Conservation (phyloP, 2,113 vertebrate genomes). For the Entelurus aequoreus region DNA sequence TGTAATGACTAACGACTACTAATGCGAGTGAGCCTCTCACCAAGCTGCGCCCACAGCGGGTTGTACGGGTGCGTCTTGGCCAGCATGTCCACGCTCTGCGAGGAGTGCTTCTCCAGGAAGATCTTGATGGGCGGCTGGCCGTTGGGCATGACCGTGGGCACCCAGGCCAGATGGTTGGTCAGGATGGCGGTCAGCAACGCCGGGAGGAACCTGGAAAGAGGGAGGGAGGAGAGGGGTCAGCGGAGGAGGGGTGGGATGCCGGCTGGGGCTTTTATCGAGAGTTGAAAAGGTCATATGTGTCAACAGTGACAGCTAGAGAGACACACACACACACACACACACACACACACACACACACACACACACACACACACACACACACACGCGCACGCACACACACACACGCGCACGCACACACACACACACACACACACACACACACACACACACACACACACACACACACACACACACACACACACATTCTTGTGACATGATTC, state of each 20-base stretch:
- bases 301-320: background rate
- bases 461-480: background rate
- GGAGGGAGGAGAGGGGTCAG: slow-evolving; percentile 1
- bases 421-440: background rate
- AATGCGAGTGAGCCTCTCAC: slow-evolving; percentile 59
- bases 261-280: background rate
- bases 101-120: slow-evolving; percentile 98
- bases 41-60: slow-evolving; percentile 95
- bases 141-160: slow-evolving; percentile 97
- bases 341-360: slow-evolving; percentile 2
- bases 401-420: background rate
- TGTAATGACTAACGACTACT: too few relatives aligned
- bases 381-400: background rate
- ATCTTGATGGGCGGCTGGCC: slow-evolving; percentile 95
- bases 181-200: slow-evolving; percentile 94
- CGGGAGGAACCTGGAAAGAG: slow-evolving; percentile 84
- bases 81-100: slow-evolving; percentile 94
- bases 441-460: background rate
- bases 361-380: background rate
- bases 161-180: slow-evolving; percentile 98
- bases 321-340: slow-evolving; percentile 6
- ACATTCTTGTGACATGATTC: slow-evolving; percentile 32
- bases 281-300: background rate
- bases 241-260: background rate
- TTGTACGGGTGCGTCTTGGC: slow-evolving; percentile 97